A percentile compares a stretch with the other conserved stretches of the same genome.
phyloP scores from a whole-genome alignment of 1,140 invertebrate genomes.

The Orius insidiosus region DNA sequence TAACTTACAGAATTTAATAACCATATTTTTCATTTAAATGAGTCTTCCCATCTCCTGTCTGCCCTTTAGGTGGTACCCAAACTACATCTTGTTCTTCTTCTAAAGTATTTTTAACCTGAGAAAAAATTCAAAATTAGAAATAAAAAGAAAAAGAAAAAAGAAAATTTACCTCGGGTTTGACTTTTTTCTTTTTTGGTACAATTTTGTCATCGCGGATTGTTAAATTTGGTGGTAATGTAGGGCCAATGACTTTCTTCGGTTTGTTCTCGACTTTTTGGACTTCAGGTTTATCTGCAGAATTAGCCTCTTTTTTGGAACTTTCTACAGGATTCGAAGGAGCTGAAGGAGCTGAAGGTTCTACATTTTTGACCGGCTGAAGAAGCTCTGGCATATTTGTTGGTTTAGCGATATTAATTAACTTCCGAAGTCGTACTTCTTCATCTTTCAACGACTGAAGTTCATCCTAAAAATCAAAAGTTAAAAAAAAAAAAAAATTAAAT shows the following conservation, averaged over 20 bases:
- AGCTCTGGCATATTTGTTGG: conserved; percentile 47
- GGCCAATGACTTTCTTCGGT: not conserved
- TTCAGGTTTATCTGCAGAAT: not conserved
- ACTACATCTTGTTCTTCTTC: conserved; percentile 27
- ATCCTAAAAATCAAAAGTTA: conserved; percentile 8
- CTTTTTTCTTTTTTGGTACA: not conserved
- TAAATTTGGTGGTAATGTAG: not conserved
- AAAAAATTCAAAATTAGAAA: not conserved
- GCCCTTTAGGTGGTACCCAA: conserved; percentile 58
- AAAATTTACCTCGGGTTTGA: not conserved
- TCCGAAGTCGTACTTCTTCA: conserved; percentile 47
- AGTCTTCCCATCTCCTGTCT: conserved; percentile 64
- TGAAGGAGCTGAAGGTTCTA: no score
- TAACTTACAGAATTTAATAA: conserved; percentile 33
- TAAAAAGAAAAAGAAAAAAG: not conserved
- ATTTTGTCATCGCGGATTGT: not conserved
- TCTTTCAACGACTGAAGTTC: conserved; percentile 37
- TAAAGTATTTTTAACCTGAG: not conserved
- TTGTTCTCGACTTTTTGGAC: no score
- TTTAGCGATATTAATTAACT: conserved; percentile 59
- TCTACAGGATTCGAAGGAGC: no score
- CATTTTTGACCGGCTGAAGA: conserved; percentile 15
- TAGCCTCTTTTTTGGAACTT: not conserved
- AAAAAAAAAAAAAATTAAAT: conserved; percentile 9
- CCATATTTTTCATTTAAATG: conserved; percentile 67